Evolutionary conservation across 2,888 invertebrate genomes (phyloP), one percentile per base, ranked within the genome.

Genomic region (Rosalia funebris): DNA sequence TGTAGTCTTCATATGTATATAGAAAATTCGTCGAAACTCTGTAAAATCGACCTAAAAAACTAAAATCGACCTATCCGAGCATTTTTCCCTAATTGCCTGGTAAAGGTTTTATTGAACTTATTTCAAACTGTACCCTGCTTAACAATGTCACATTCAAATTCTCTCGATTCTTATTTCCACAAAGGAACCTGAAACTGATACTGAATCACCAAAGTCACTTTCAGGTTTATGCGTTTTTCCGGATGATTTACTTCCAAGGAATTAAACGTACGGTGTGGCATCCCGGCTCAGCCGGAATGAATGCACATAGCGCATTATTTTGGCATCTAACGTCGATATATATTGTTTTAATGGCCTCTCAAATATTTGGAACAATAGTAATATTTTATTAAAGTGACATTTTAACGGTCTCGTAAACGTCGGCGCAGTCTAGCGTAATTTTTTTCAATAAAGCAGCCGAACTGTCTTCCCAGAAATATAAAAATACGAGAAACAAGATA

Each of bases 301-400:
- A 42, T 17, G 16, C 19, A 39, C 17, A 17, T 25, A 25, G 37
- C 20, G 7, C 11, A 10, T 7, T 37, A 31, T 50, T 64, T 57
- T 63, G 62, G 62, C 62, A 65, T 60, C 54, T 64, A 57, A 61
- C 54, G 55, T 63, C 64, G 41, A 65, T 67, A 65, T 25, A 5
- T 67, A 63, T 67, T 60, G 62, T 63, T 53, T 67, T 67, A 65
- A 67, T 67, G 59, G 59, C 60, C 54, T 57, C 52, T 50, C 39
- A 57, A 63, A 56, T 53, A 55, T 60, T 54, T 48, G 44, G 53
- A 31, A 53, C 54, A 57, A 52, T 50, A 5, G 58, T 47, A 36
- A 53, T 59, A 58, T 48, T 53, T 62, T 59, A 62, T 62, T 59
- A 46, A 46, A 34, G 55, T 48, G 53, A 55, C 55, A 31, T 39